Evolutionary conservation across 2,888 invertebrate genomes (phyloP).

Genomic region (Aporophyla lueneburgensis): DNA sequence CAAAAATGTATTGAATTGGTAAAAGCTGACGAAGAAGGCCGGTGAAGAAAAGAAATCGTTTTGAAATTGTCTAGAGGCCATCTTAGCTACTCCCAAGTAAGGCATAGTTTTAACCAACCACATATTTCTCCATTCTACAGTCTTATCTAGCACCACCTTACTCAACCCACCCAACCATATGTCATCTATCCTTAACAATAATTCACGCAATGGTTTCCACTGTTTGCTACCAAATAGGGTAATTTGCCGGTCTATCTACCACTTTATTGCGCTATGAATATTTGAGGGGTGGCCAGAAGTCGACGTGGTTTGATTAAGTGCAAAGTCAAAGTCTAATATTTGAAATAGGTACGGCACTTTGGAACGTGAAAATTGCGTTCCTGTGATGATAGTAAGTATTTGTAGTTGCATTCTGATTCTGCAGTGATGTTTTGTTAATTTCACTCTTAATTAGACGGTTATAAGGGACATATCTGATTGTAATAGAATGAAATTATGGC

Average conservation of each 20-base stretch:
- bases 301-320: conserved; percentile 70
- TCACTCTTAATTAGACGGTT: not conserved
- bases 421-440: not conserved
- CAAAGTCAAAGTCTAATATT: not conserved
- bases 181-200: conserved; percentile 63
- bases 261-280: conserved; percentile 73
- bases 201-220: conserved; percentile 56
- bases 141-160: not conserved
- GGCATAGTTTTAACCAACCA: not conserved
- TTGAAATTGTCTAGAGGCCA: not conserved
- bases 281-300: conserved; percentile 70
- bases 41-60: not conserved
- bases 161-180: conserved; percentile 37
- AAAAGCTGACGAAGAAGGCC: not conserved
- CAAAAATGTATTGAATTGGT: not conserved
- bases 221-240: conserved; percentile 55
- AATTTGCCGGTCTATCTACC: conserved; percentile 47
- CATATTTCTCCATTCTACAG: not conserved
- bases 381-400: conserved; percentile 54
- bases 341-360: not conserved
- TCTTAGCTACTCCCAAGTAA: not conserved
- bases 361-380: conserved; percentile 11
- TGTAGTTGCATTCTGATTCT: conserved; percentile 13
- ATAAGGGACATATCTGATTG: not conserved
- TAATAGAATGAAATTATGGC: too few species aligned